Conservation (phyloP, 2,888 invertebrate genomes). For the Byasa hedistus region DNA sequence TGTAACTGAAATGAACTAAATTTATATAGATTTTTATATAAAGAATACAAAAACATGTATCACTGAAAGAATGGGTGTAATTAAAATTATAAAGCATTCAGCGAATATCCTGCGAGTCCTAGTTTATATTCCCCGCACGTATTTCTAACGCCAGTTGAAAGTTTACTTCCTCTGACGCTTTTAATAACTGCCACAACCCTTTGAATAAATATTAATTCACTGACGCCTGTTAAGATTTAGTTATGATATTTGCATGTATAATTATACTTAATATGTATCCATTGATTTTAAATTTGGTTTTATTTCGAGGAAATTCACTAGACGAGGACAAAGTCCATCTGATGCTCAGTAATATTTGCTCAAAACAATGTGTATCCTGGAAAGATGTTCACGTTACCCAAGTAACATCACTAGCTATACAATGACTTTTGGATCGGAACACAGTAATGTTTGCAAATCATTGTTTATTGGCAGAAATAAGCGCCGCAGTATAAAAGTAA, state of each 20-base stretch:
- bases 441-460: too few species aligned
- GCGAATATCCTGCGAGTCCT: not conserved
- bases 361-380: too few species aligned
- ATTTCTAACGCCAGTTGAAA: conserved; percentile 4
- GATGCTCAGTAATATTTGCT: too few species aligned
- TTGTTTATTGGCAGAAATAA: too few species aligned
- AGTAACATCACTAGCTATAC: too few species aligned
- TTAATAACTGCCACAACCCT: conserved; percentile 5
- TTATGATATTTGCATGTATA: not conserved
- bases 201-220: conserved; percentile 3
- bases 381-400: too few species aligned
- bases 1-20: not conserved
- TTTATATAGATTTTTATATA: not conserved
- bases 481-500: too few species aligned
- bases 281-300: too few species aligned
- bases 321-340: too few species aligned
- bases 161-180: conserved; percentile 1
- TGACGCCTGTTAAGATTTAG: not conserved
- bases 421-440: too few species aligned
- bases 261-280: not conserved
- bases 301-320: too few species aligned
- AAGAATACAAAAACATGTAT: not conserved
- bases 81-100: conserved; percentile 1
- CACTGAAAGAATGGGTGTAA: not conserved
- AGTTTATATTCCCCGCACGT: not conserved